phyloP scores from a whole-genome alignment of 1,140 invertebrate genomes.

The Zaprionus camerounensis region DNA sequence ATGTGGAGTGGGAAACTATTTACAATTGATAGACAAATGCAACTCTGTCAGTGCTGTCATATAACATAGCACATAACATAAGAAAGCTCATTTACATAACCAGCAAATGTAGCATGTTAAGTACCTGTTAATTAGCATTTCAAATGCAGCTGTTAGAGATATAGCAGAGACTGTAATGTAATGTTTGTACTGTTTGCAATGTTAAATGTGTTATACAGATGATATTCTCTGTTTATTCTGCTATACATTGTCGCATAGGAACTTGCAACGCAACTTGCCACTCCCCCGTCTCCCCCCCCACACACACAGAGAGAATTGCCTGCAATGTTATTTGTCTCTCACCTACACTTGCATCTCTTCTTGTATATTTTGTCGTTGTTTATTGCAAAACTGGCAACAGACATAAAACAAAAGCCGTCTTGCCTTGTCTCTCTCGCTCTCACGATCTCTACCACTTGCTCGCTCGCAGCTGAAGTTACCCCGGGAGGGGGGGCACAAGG shows the following conservation, averaged over 20 bases:
- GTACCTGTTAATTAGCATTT: not conserved
- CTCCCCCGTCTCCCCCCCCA: not conserved
- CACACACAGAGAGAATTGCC: slow-evolving; percentile 6
- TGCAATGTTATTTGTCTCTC: slow-evolving; percentile 29
- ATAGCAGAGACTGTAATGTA: too few species aligned
- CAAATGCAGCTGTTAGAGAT: not conserved
- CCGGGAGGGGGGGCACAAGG: not conserved
- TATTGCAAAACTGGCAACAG: slow-evolving; percentile 32
- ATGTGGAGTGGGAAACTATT: not conserved
- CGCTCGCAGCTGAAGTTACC: not conserved
- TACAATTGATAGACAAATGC: not conserved
- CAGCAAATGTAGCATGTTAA: not conserved
- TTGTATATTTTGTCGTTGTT: slow-evolving; percentile 21
- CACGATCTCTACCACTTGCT: not conserved
- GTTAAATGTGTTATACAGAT: too few species aligned
- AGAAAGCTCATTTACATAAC: not conserved
- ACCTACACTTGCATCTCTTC: slow-evolving; percentile 29
- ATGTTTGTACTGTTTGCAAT: too few species aligned
- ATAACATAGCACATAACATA: not conserved
- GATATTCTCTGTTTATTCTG: too few species aligned
- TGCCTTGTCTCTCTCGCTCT: not conserved
- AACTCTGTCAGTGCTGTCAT: not conserved
- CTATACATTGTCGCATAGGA: too few species aligned
- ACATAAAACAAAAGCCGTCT: slow-evolving; percentile 44
- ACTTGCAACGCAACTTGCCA: not conserved